Evolutionary conservation across 2,113 vertebrate species (phyloP).

Genomic region (Origma solitaria): DNA sequence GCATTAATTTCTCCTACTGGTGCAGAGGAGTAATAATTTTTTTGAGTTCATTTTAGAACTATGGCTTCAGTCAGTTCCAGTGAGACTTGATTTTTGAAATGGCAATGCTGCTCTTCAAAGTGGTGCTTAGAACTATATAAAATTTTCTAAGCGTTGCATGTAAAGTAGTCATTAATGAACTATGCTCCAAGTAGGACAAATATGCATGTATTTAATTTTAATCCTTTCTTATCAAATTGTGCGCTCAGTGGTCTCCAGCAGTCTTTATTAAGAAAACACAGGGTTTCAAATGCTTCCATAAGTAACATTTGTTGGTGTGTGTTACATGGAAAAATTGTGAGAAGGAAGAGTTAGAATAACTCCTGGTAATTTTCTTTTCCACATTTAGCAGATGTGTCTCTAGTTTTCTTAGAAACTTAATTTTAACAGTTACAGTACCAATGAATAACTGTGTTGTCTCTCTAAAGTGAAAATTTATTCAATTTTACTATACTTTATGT

Average conservation of each 20-base stretch:
- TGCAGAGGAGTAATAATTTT: background rate
- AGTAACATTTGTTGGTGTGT: background rate
- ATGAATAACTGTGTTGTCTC: background rate
- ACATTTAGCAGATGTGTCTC: background rate
- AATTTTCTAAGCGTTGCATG: background rate
- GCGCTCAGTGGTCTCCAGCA: background rate
- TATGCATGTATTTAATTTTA: background rate
- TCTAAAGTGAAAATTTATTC: slow-evolving; percentile 31
- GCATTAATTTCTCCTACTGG: background rate
- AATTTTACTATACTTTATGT: slow-evolving; percentile 22
- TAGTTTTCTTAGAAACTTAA: slow-evolving; percentile 25
- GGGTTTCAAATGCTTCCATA: background rate
- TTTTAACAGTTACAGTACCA: slow-evolving; percentile 15
- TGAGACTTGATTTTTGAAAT: background rate
- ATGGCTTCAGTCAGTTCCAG: background rate
- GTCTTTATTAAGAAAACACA: background rate
- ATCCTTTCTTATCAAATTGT: background rate
- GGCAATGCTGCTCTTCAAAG: background rate
- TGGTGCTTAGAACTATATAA: background rate
- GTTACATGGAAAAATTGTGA: background rate
- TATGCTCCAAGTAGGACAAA: slow-evolving; percentile 25
- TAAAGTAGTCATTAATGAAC: background rate
- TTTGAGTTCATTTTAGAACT: background rate
- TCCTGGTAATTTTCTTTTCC: background rate
- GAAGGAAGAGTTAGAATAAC: background rate